Base-by-base conservation (phyloP, 2,113 vertebrate genomes). In the Chaetura pelagica region DNA sequence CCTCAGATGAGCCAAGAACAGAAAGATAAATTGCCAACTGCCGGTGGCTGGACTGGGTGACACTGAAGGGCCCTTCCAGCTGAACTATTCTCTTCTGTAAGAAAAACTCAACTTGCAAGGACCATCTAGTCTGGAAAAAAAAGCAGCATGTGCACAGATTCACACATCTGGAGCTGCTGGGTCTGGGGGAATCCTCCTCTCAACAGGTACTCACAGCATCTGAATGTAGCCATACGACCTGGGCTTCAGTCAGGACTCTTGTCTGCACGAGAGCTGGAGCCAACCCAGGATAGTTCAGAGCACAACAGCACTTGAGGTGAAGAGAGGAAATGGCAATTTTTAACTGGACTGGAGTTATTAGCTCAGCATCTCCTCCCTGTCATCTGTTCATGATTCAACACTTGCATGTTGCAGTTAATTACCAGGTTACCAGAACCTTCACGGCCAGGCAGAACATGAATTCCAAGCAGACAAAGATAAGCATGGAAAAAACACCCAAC, bases 11-110 rank as follows among this genome's bases (percentile, higher is more conserved):
- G 23, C 9, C 20, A 24, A 44, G 52, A 54, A 17, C 19, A 30
- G 58, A 14, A 57, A 12, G 69, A 34, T 1, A 18, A 24, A n/a
- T 29, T 1, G 3, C 30, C 2, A 0, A 4, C 5, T 23, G 32
- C 26, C 2, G 7, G 59, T 23, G 26, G 67, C 2, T 17, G 54
- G n/a, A 15, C 16, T 3, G 12, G 61, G 32, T 1, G 4, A 10
- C 2, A 0, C 2, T 1, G 14, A 4, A 17, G 67, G 52, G 38
- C 52, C 75, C 46, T 54, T 40, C 52, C 67, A 38, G 26, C 32
- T 6, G 42, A 40, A 10, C 22, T 16, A 3, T 10, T 29, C 63
- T 49, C 17, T 35, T 42, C 71, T 26, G 5, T 3, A 34, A 68
- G 40, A 48, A 38, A 29, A 52, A 15, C 20, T n/a, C 15, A 42